Base-by-base conservation (phyloP, 2,888 invertebrate species). In the Actias luna region DNA sequence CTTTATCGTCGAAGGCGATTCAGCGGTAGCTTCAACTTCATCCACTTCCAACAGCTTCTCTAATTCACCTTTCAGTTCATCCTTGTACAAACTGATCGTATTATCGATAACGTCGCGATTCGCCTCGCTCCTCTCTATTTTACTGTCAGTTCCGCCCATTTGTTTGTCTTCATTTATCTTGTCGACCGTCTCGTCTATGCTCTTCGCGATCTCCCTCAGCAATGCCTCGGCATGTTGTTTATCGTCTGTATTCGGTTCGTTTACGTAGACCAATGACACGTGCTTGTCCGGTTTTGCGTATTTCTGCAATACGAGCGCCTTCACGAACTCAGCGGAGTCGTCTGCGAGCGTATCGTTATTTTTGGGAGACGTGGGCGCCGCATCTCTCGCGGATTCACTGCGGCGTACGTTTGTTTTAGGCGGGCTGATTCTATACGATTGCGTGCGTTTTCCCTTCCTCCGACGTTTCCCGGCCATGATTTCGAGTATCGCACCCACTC, bases 401-500 rank as follows among this genome's bases (percentile, higher is more conserved):
- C 86, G 79, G 69, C 83, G 83, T 72, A 80, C 74, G 66, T 72
- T 78, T 71, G 76, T 81, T 80, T 78, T 76, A 78, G 77, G 80
- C 60, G 82, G 86, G 71, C 82, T 87, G 12, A 80, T 76, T 66
- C 85, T 77, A 64, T 79, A 86, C 60, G 88, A 85, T 59, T 91
- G 87, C 1, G 85, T 74, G 31, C 87, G 76, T 42, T 84, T 87
- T 64, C 83, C 82, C 66, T 84, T 88, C 29, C 83, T 84, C 63
- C 79, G 82, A 64, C 77, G 85, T 46, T 83, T 92, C 0, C 93
- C 90, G 27, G 89, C 92, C 93, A 93, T 93, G 58, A 90, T 92
- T 65, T 90, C 84, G 12, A 93, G 75, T 33, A 93, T 79, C 1
- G 88, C 88, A 60, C 90, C 83, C 35, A 92, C 91, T 42, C 87